Percentiles rank a stretch among this genome's conserved stretches.
phyloP scores from a whole-genome alignment of 2,113 vertebrate genomes.

The Vanacampus margaritifer region DNA sequence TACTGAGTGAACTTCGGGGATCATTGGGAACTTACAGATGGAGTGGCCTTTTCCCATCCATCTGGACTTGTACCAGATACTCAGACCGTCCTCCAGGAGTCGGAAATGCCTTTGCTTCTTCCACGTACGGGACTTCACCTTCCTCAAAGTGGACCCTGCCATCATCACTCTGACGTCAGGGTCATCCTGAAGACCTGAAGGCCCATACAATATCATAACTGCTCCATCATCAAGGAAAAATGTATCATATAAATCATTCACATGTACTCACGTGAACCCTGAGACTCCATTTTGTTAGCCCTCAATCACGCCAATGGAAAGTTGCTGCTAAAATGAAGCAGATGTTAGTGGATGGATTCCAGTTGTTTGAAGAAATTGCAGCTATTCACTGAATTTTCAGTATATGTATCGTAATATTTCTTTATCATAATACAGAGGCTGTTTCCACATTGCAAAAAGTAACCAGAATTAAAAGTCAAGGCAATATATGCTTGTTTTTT shows the following conservation, averaged over 20 bases:
- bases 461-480: too few species aligned
- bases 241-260: not conserved
- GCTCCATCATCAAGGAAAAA: not conserved
- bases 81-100: conserved; percentile 87
- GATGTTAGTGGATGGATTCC: conserved; percentile 17
- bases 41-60: conserved; percentile 79
- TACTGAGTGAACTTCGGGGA: too few species aligned
- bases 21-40: conserved; percentile 76
- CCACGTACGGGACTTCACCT: conserved; percentile 89
- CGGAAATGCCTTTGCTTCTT: conserved; percentile 88
- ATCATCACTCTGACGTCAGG: conserved; percentile 83
- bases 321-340: conserved; percentile 32
- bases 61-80: conserved; percentile 89
- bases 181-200: conserved; percentile 77
- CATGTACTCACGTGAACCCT: conserved; percentile 59
- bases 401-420: too few species aligned
- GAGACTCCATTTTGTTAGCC: conserved; percentile 46
- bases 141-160: conserved; percentile 81
- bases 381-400: not conserved
- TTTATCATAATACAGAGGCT: too few species aligned
- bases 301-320: conserved; percentile 39
- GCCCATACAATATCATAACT: not conserved
- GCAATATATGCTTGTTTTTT: too few species aligned
- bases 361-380: conserved; percentile 3
- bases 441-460: too few species aligned